Base-by-base conservation (phyloP, 2,113 vertebrate species). In the Thunnus thynnus region DNA sequence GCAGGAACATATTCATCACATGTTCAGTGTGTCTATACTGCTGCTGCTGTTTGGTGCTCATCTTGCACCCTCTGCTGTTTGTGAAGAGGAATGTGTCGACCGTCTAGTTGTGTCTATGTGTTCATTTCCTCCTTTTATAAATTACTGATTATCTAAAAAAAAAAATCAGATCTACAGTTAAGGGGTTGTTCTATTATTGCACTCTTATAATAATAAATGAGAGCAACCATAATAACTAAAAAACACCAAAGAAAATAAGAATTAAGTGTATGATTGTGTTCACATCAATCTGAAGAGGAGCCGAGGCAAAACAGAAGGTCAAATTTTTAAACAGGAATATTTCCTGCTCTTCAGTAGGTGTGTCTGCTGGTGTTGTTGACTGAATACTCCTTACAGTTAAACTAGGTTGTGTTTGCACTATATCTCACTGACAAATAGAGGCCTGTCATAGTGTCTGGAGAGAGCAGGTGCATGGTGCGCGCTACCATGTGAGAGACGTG, bases 1-100 rank as follows among this genome's bases (percentile, higher is more conserved):
- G 48, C 30, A 48, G 76, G 48, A 76, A 71, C 11, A 27, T 27
- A 41, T 44, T 14, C 30, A 13, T 11, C 18, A 30, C 36, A 44
- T 18, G 32, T 65, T 57, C 10, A 9, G 1, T 27, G 25, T 52
- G 61, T 41, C 51, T 14, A 0, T n/a, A 10, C 60, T 44, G 41
- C 0, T 4, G 8, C 17, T 16, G 13, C 32, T 0, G 13, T 80
- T 88, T 68, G 9, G 18, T 86, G 90, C 60, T 88, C 81, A 16
- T 78, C 72, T 80, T 80, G 88, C 84, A 0, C 89, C 92, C 86
- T 91, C 92, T 88, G 66, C 82, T 92, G 92, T 47, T 51, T 55
- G 5, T 0, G 0, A 11, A 58, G 32, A 18, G 75, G 50, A 87
- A 41, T 66, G 68, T 11, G 18, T 36, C 13, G 0, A 56, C 30